phyloP scores from a whole-genome alignment of 2,113 vertebrate species.

The Echinops telfairi region DNA sequence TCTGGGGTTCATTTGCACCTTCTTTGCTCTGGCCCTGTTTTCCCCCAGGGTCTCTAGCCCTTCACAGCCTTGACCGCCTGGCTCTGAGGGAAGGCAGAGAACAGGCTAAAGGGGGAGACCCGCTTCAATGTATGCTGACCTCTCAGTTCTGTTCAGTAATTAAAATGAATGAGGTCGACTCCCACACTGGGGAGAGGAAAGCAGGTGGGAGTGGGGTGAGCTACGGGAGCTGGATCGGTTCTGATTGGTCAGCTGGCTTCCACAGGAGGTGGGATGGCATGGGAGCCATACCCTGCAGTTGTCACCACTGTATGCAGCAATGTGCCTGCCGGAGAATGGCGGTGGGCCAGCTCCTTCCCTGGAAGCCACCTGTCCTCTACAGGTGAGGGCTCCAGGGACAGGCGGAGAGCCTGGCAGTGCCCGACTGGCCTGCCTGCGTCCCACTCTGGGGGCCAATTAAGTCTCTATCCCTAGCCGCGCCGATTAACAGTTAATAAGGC shows the following conservation, averaged over 20 bases:
- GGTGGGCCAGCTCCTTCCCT: conserved; percentile 26
- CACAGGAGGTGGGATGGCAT: background rate
- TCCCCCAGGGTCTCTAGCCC: background rate
- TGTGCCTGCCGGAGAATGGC: background rate
- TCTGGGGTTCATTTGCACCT: background rate
- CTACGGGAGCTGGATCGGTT: conserved; percentile 29
- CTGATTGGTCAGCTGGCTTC: conserved; percentile 55
- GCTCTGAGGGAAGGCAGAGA: background rate
- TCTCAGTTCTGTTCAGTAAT: conserved; percentile 44
- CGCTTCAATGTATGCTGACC: background rate
- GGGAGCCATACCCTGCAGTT: background rate
- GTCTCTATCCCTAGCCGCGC: conserved; percentile 79
- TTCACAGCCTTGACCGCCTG: background rate
- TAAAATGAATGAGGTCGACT: conserved; percentile 61
- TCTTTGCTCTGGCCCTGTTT: background rate
- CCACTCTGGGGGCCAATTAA: conserved; percentile 84
- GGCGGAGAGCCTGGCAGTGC: conserved; percentile 66
- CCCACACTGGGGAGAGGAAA: background rate
- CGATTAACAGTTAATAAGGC: conserved; percentile 84
- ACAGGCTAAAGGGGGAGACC: conserved; percentile 18
- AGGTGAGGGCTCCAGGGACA: conserved; percentile 73
- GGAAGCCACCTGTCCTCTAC: conserved; percentile 66
- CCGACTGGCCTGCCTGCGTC: conserved; percentile 70
- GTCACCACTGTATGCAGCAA: background rate
- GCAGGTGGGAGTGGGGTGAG: background rate